phyloP scores from a whole-genome alignment of 2,113 vertebrate species.

The crab-eating macaque (Macaca fascicularis) region T2T-MFA8v1.1 NC_088377.1:137236501-137237000 shows the following conservation, averaged over 20 bases:
- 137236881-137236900: not conserved
- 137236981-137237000: not conserved
- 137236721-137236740: not conserved
- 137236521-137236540: not conserved
- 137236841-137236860: not conserved
- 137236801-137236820: not conserved
- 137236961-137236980: not conserved
- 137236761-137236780: not conserved
- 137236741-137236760: not conserved
- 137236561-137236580: not conserved
- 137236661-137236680: not conserved
- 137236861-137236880: not conserved
- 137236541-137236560: not conserved
- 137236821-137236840: not conserved
- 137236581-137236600: not conserved
- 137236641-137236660: not conserved
- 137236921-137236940: not conserved
- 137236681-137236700: not conserved
- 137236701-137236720: not conserved
- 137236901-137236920: not conserved
- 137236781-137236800: not conserved
- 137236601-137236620: not conserved
- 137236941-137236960: not conserved
- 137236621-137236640: not conserved
- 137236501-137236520: not conserved